Percentiles rank a stretch among this genome's conserved stretches.
Conservation (phyloP, 2,888 invertebrate genomes). For the Caradrina clavipalpis region DNA sequence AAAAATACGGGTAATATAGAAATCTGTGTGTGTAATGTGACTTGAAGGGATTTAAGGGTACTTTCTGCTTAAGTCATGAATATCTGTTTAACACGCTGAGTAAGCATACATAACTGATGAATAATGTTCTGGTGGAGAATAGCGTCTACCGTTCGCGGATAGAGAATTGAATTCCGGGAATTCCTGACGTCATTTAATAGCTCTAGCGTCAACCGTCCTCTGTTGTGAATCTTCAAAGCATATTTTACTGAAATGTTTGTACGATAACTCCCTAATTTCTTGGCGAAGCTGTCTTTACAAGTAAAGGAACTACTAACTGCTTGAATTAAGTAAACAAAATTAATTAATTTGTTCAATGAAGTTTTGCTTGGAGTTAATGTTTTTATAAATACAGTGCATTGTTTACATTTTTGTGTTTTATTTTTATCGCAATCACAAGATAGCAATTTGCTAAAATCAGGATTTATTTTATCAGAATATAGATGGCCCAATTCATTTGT, state of each 20-base stretch:
- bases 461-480: slow-evolving; percentile 35
- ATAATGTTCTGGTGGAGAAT: slow-evolving; percentile 47
- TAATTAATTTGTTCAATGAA: neutral
- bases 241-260: slow-evolving; percentile 34
- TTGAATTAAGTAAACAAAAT: slow-evolving; percentile 1
- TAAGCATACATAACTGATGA: slow-evolving; percentile 28
- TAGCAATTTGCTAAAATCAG: slow-evolving; percentile 5
- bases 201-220: slow-evolving; percentile 43
- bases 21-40: slow-evolving; percentile 7
- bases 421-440: slow-evolving; percentile 32
- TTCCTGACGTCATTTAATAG: slow-evolving; percentile 56
- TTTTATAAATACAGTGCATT: neutral
- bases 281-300: neutral
- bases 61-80: slow-evolving; percentile 17
- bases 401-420: slow-evolving; percentile 21
- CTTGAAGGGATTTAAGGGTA: slow-evolving; percentile 12
- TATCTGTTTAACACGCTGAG: slow-evolving; percentile 25
- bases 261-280: slow-evolving; percentile 4
- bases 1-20: slow-evolving; percentile 24
- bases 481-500: slow-evolving; percentile 37
- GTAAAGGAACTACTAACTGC: neutral
- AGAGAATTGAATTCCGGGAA: slow-evolving; percentile 61
- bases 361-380: neutral
- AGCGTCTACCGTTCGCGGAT: slow-evolving; percentile 43
- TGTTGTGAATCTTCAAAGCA: slow-evolving; percentile 59